Conservation (phyloP, 2,797 vertebrate species). For the Caiman crocodilus region DNA sequence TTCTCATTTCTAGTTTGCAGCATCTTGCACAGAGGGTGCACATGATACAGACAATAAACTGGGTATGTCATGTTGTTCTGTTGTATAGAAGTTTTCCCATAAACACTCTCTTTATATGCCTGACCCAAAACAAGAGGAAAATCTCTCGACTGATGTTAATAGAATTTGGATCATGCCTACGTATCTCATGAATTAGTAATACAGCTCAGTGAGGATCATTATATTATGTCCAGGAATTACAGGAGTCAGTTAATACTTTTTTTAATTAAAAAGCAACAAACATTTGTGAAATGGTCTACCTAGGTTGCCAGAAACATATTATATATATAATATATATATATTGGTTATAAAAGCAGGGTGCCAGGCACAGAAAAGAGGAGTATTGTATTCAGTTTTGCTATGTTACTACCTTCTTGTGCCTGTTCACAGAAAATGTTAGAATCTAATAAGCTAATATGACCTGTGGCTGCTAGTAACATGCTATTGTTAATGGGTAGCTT, state of each 20-base stretch:
- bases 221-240: constrained; percentile 24
- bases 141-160: not conserved
- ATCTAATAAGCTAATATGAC: constrained; percentile 22
- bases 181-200: not conserved
- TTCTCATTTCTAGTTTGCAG: not conserved
- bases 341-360: constrained; percentile 3
- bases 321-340: no score
- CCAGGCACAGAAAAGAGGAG: not conserved
- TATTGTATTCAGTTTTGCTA: not conserved
- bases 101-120: accelerated
- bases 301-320: constrained; percentile 3
- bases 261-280: not conserved
- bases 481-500: not conserved
- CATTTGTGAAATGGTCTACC: not conserved
- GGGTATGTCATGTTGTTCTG: not conserved
- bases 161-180: not conserved
- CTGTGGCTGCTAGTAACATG: not conserved
- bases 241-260: not conserved
- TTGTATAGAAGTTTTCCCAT: constrained; percentile 8
- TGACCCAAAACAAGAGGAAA: not conserved
- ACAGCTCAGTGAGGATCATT: not conserved
- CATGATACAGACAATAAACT: not conserved
- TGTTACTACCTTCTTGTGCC: not conserved
- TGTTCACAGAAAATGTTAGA: constrained; percentile 1
- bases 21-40: not conserved